Base-by-base conservation (phyloP, 2,797 vertebrate species). In the Ammospiza maritima region DNA sequence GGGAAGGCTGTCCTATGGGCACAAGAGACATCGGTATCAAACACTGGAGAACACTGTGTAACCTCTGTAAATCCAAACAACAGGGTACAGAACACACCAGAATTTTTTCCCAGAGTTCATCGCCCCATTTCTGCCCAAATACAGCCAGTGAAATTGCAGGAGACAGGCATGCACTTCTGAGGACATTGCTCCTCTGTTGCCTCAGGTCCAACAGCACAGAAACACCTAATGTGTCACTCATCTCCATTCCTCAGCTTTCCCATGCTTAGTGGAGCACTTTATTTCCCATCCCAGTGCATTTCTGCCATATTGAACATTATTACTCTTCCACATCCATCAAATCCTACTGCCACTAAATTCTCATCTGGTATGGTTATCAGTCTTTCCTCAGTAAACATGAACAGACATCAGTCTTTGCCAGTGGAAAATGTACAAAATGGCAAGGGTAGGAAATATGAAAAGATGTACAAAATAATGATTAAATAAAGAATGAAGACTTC, bases 1-100 rank as follows among this genome's bases (percentile, higher is more conserved):
- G 98, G 30, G 99, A 98, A 9, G 98, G 98, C 76, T 99, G 99
- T 77, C 98, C 98, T 98, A 84, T 64, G 4, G 6, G 80, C 76
- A 95, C 21, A 97, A 95, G 80, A 96, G 66, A 57, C 61, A 53
- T n/a, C 38, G 50, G 11, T 56, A 58, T 82, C 40, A 96, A 75
- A 56, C 29, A 18, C 30, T 23, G 8, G 13, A 3, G 34, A 70
- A 54, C 34, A 44, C 20, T 17, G 6, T 50, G 17, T 22, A 36
- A 64, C 42, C 13, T 11, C 57, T 16, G 26, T 19, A 71, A 87
- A 78, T 32, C 32, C 4, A 71, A 50, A 64, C 73, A 66, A 26
- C 18, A 5, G 29, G 9, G 21, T 48, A 77, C 8, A 73, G n/a
- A 58, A 70, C 9, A 85, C 16, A 60, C 4, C 17, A 54, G 20